These are phyloP conservation scores for Craseonycteris thonglongyai DNA, from an alignment of 2,113 vertebrate species.

Conservation along the genomic window DNA sequence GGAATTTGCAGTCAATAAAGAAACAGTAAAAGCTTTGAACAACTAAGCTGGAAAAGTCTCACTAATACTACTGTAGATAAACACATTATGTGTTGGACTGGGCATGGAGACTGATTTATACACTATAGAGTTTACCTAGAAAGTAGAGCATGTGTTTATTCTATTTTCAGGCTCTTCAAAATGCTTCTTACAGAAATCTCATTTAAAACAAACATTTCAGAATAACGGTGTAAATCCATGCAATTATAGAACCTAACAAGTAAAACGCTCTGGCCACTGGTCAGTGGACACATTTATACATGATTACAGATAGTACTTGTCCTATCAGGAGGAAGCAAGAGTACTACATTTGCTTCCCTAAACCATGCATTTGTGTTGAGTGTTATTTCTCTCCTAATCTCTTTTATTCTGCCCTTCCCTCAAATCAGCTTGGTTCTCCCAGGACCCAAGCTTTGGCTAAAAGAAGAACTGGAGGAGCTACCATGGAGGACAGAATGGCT, in stretches of 20 bases:
- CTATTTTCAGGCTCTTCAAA: neutral
- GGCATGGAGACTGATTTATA: neutral
- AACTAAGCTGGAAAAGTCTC: neutral
- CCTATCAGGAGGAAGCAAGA: neutral
- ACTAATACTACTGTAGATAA: neutral
- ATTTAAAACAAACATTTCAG: neutral
- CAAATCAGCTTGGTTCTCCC: neutral
- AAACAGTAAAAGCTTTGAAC: neutral
- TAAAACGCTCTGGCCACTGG: neutral
- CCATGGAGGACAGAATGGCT: neutral
- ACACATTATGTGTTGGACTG: neutral
- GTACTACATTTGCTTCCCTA: neutral
- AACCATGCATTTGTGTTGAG: neutral
- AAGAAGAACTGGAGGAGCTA: neutral
- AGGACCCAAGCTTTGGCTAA: neutral
- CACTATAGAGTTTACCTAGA: neutral
- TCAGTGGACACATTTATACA: neutral
- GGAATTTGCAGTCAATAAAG: neutral
- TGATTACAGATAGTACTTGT: neutral
- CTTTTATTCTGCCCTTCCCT: neutral
- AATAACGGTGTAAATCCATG: neutral
- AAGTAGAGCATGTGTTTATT: neutral
- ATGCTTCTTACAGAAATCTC: neutral
- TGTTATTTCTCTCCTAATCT: neutral
- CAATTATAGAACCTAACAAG: neutral